phyloP scores from a whole-genome alignment of 2,888 invertebrate genomes.

The Alsophila aescularia region DNA sequence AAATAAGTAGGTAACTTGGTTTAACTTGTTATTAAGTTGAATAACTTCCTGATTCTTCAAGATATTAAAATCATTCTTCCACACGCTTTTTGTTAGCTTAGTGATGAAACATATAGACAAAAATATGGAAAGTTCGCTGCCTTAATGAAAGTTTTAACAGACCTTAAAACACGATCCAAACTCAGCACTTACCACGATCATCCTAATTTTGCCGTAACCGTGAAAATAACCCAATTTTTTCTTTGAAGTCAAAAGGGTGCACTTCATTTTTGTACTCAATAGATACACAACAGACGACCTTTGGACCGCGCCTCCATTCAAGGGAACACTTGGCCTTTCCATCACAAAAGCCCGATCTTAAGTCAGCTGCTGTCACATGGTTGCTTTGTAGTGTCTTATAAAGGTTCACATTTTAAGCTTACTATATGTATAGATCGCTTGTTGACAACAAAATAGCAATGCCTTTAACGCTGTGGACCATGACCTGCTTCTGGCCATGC shows the following conservation, averaged over 20 bases:
- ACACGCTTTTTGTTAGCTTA: too few relatives aligned
- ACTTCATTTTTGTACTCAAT: constrained; percentile 58
- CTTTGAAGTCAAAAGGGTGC: constrained; percentile 41
- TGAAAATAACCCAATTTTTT: constrained; percentile 19
- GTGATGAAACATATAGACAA: too few relatives aligned
- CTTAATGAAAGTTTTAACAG: too few relatives aligned
- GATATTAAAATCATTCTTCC: too few relatives aligned
- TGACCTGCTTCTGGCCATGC: too few relatives aligned
- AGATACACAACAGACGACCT: constrained; percentile 70
- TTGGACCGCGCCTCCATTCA: constrained; percentile 61
- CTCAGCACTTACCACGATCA: constrained; percentile 15
- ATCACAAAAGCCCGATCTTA: constrained; percentile 61
- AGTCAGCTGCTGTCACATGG: constrained; percentile 50
- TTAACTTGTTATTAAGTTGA: too few relatives aligned
- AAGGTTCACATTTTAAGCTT: constrained; percentile 16
- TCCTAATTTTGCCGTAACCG: constrained; percentile 16
- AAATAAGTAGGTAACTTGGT: too few relatives aligned
- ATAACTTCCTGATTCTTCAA: too few relatives aligned
- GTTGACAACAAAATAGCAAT: too few relatives aligned
- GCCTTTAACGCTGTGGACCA: too few relatives aligned
- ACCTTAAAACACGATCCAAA: constrained; percentile 3
- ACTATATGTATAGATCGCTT: neutral
- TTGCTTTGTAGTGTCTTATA: constrained; percentile 47
- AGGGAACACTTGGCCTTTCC: constrained; percentile 68
- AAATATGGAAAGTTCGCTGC: too few relatives aligned